Conservation (phyloP, 2,797 vertebrate genomes). For the Lepilemur ruficaudatus region DNA sequence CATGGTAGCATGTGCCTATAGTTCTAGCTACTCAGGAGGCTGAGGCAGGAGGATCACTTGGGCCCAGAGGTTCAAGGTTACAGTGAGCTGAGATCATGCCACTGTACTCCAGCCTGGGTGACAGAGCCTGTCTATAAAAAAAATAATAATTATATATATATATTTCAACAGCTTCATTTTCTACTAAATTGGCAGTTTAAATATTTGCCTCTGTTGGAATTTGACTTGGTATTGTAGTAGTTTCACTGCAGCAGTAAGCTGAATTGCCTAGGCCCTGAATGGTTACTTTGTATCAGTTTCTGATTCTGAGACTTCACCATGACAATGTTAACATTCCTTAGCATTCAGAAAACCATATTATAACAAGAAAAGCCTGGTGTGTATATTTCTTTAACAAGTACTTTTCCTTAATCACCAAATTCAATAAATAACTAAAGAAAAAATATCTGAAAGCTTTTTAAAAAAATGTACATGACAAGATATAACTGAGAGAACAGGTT, state of each 20-base stretch:
- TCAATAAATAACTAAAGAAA: conserved; percentile 55
- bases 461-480: conserved; percentile 10
- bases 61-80: too few species aligned
- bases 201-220: neutral
- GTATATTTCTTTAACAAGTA: conserved; percentile 33
- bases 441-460: neutral
- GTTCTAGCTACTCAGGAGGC: too few species aligned
- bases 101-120: too few species aligned
- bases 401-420: conserved; percentile 55
- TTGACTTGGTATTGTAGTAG: neutral
- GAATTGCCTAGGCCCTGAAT: neutral
- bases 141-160: too few species aligned
- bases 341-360: conserved; percentile 61
- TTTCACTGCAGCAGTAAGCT: neutral
- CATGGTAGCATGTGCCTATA: too few species aligned
- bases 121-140: too few species aligned
- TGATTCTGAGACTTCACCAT: neutral
- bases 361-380: conserved; percentile 30
- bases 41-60: too few species aligned
- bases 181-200: neutral
- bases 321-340: neutral
- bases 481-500: neutral
- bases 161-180: conserved; percentile 32
- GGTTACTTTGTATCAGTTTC: conserved; percentile 9
- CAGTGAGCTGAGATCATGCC: too few species aligned